A percentile compares a stretch with the other conserved stretches of the same genome.
These are phyloP conservation scores for Crioceris asparagi DNA, from an alignment of 2,888 invertebrate species.

Conservation along the genomic window DNA sequence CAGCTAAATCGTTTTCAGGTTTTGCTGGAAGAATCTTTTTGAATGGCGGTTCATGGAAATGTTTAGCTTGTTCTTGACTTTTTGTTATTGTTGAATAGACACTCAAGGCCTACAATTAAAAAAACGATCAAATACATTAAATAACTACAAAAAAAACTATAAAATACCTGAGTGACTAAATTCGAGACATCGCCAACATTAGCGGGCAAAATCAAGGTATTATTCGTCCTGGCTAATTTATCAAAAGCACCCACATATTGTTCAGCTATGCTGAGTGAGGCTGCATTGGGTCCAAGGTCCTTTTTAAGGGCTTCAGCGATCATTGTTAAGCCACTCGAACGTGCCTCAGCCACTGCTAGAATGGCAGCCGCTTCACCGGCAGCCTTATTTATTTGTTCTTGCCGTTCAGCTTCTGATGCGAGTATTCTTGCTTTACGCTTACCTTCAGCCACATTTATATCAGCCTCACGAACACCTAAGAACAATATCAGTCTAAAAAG, in stretches of 20 bases:
- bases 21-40: conserved; percentile 16
- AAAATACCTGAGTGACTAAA: conserved; percentile 64
- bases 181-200: conserved; percentile 74
- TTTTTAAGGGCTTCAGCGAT: conserved; percentile 56
- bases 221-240: conserved; percentile 84
- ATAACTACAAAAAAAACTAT: conserved; percentile 1
- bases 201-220: conserved; percentile 88
- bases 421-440: conserved; percentile 84
- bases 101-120: conserved; percentile 46
- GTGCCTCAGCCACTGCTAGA: conserved; percentile 81
- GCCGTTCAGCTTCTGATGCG: conserved; percentile 86
- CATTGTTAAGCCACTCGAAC: conserved; percentile 70
- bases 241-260: conserved; percentile 93
- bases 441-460: conserved; percentile 97
- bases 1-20: conserved; percentile 29
- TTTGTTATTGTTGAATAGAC: conserved; percentile 49
- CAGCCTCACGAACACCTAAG: conserved; percentile 63
- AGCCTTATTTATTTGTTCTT: conserved; percentile 91
- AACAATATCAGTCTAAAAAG: background rate
- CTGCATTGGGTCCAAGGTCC: conserved; percentile 72
- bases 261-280: conserved; percentile 85
- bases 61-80: conserved; percentile 18
- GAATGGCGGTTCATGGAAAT: conserved; percentile 5
- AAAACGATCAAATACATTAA: conserved; percentile 6
- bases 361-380: conserved; percentile 87